Conservation (phyloP, 1,140 invertebrate genomes). For the Cydia pomonella region DNA sequence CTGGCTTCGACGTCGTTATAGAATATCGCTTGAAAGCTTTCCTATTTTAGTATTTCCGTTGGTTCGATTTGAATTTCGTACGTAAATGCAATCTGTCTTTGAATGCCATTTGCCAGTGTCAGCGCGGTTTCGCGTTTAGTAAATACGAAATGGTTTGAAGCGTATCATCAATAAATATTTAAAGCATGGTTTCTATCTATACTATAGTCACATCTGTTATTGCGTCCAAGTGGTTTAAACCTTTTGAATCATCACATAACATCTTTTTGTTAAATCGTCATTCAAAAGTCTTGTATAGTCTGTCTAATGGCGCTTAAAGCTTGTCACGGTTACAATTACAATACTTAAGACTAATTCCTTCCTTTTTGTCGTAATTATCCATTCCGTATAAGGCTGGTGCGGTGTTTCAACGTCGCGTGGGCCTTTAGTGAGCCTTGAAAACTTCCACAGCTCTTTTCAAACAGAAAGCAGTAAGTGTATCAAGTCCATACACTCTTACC, state of each 20-base stretch:
- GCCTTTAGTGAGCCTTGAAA: constrained; percentile 21
- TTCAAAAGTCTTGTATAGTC: background rate
- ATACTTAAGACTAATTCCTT: constrained; percentile 5
- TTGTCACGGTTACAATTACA: constrained; percentile 15
- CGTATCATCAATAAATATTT: constrained; percentile 4
- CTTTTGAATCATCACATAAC: background rate
- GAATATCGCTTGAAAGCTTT: background rate
- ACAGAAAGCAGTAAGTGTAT: background rate
- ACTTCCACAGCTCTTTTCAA: background rate
- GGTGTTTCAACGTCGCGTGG: constrained; percentile 13
- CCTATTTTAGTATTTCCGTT: constrained; percentile 31
- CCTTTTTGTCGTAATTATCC: constrained; percentile 11
- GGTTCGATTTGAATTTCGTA: constrained; percentile 19
- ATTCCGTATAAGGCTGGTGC: constrained; percentile 18
- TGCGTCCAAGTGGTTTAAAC: background rate
- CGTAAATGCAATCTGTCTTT: constrained; percentile 24
- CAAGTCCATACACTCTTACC: background rate
- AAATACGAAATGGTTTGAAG: constrained; percentile 11
- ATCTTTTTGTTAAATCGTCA: background rate
- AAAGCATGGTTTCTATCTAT: background rate
- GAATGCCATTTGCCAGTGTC: constrained; percentile 16
- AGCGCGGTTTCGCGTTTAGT: constrained; percentile 6
- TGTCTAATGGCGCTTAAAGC: background rate
- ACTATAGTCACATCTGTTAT: background rate
- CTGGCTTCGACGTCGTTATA: constrained; percentile 14